phyloP scores from a whole-genome alignment of 2,797 vertebrate genomes.

The Acanthurus lineatus region DNA sequence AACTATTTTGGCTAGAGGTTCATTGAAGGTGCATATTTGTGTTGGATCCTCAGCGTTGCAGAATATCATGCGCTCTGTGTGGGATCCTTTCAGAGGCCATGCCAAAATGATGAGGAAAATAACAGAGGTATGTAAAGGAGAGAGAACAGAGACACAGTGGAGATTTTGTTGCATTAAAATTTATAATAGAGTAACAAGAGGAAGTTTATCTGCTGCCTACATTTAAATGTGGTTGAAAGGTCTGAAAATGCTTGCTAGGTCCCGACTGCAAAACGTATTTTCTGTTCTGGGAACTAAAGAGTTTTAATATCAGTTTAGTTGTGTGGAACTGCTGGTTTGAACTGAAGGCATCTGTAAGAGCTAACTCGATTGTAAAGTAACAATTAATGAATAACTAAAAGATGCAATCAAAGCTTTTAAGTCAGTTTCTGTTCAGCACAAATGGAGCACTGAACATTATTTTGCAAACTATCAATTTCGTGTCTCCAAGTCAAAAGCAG shows the following conservation, averaged over 20 bases:
- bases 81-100: neutral
- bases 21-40: neutral
- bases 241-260: constrained; percentile 3
- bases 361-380: neutral
- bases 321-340: neutral
- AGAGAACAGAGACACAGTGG: neutral
- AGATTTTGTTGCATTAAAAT: neutral
- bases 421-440: no score
- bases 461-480: no score
- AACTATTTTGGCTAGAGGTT: neutral
- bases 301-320: neutral
- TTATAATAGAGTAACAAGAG: neutral
- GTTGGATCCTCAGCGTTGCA: neutral
- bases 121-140: neutral
- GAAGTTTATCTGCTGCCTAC: neutral
- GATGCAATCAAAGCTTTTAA: neutral
- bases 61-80: no score
- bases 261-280: neutral
- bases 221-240: neutral
- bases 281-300: neutral
- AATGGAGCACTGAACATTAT: no score
- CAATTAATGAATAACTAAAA: neutral
- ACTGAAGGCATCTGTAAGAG: neutral
- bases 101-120: no score
- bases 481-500: no score